Evolutionary conservation across 2,888 invertebrate species (phyloP), one percentile per base, ranked within the genome.

Genomic region (Cryptophagus acutangulus): DNA sequence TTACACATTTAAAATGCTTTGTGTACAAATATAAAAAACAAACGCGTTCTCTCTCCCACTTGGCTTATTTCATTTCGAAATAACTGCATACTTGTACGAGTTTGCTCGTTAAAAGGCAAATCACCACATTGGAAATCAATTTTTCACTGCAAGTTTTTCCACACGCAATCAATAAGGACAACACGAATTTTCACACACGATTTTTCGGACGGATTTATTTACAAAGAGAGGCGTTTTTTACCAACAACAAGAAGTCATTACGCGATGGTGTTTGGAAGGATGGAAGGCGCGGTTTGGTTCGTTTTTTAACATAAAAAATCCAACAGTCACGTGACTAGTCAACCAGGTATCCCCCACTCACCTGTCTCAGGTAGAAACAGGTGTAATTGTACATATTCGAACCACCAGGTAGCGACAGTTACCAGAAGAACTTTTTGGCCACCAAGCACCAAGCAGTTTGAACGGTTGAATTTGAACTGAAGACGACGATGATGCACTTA

Each of bases 271-370:
- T n/a, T n/a, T n/a, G n/a, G n/a, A n/a, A n/a, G n/a, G n/a, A n/a
- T n/a, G 49, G 55, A 55, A 67, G 67, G 67, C 62, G 67, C 66
- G 67, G 67, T 63, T 62, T 48, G 55, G 54, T 49, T 57, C n/a
- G 54, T 55, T 62, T 63, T 66, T 66, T 66, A 61, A 63, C 54
- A 55, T 59, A 64, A 66, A 67, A 64, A 62, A 48, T 48, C 47
- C n/a, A 38, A 40, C 40, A 59, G 57, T 65, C 66, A 66, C 63
- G 66, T 66, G 66, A 66, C 59, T 36, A 35, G 43, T n/a, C 48
- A 48, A 34, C 52, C 61, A 62, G 59, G 60, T 60, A 61, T 43
- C 52, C 58, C 62, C 63, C 59, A 49, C 60, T 55, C 61, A 60
- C 61, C 62, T 63, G 61, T 54, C 17, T 43, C 63, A 62, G 62